Conservation (phyloP, 2,797 vertebrate species). For the Cossypha dichroa region DNA sequence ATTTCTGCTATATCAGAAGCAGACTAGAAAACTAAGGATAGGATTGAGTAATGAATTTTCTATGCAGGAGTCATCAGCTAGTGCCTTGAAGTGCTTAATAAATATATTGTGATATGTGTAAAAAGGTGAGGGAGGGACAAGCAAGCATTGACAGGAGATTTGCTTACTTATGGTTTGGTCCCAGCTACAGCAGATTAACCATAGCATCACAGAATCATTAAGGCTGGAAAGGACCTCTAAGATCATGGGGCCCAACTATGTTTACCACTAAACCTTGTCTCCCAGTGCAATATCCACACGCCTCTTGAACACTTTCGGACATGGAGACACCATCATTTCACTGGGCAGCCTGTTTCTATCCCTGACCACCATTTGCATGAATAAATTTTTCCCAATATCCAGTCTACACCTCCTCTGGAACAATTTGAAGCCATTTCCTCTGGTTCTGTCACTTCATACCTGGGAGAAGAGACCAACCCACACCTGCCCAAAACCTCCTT, state of each 20-base stretch:
- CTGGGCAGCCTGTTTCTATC: background rate
- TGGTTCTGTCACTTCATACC: background rate
- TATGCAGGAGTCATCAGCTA: background rate
- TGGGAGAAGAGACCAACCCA: rapidly evolving
- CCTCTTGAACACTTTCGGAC: background rate
- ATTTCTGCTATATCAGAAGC: background rate
- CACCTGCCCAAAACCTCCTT: rapidly evolving
- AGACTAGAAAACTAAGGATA: background rate
- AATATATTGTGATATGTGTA: background rate
- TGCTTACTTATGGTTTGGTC: background rate
- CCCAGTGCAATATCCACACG: rapidly evolving
- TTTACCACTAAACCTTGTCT: background rate
- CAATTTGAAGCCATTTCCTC: background rate
- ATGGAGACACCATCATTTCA: background rate
- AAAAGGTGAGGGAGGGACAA: background rate
- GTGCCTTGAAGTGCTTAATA: background rate
- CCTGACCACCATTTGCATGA: rapidly evolving
- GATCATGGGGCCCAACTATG: background rate
- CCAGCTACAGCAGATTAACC: background rate
- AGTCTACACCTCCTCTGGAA: background rate
- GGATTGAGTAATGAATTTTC: background rate
- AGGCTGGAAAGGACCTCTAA: background rate
- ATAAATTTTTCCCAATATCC: background rate
- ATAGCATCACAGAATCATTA: background rate
- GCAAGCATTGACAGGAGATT: background rate